Conservation (phyloP, 2,113 vertebrate genomes). For the Petroica traversi region DNA sequence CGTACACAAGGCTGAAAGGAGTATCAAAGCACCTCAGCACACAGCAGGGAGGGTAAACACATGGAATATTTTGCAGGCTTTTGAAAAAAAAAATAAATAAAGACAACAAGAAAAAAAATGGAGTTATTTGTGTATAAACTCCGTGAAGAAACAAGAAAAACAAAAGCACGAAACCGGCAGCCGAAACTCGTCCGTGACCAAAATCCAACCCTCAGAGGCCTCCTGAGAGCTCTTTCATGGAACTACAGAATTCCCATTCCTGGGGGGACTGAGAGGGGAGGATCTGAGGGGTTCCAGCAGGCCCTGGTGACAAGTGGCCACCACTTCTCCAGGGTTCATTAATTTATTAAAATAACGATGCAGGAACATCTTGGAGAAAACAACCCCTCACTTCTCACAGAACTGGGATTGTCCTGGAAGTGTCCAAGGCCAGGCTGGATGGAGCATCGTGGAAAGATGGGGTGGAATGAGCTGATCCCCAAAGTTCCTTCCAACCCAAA, state of each 20-base stretch:
- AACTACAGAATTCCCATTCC: not conserved
- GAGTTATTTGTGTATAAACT: not conserved
- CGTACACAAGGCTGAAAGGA: not conserved
- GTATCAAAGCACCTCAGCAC: not conserved
- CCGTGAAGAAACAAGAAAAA: not conserved
- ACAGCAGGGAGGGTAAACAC: not conserved
- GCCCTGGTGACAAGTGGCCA: not conserved
- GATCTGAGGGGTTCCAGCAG: not conserved
- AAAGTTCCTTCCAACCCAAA: not conserved
- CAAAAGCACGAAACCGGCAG: not conserved
- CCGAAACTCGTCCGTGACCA: not conserved
- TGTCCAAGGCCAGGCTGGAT: not conserved
- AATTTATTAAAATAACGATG: rapidly evolving
- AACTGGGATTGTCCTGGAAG: not conserved
- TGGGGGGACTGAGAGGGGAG: rapidly evolving
- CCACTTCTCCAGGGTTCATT: rapidly evolving
- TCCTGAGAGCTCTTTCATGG: not conserved
- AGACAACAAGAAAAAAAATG: too few species aligned
- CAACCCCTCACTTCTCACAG: too few species aligned
- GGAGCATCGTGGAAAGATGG: not conserved
- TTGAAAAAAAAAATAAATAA: not conserved
- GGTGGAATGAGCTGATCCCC: rapidly evolving
- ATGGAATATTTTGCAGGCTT: not conserved
- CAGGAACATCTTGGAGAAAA: not conserved
- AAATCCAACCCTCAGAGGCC: not conserved